These are phyloP conservation scores for Macropodus opercularis DNA, from an alignment of 2,797 vertebrate genomes.

Conservation along the genomic window DNA sequence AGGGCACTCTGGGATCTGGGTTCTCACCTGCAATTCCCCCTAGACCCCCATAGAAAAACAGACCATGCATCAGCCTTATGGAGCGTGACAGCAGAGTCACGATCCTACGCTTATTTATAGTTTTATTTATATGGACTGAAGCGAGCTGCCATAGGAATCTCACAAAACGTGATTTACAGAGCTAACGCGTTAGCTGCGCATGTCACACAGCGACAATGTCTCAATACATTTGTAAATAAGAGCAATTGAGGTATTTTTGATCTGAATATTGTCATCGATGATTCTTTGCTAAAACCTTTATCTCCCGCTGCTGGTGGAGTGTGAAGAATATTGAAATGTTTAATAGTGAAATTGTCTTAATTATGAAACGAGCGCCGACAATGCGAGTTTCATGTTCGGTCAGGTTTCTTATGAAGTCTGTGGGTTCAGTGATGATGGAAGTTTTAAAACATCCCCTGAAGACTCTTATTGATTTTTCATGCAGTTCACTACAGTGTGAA, in stretches of 20 bases:
- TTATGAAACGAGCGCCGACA: constrained; percentile 8
- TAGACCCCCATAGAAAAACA: constrained; percentile 49
- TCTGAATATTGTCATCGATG: background rate
- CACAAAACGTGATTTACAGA: constrained; percentile 26
- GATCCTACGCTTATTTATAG: constrained; percentile 56
- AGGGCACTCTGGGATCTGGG: constrained; percentile 54
- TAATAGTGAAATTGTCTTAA: constrained; percentile 1
- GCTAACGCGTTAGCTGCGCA: constrained; percentile 10
- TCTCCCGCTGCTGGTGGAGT: background rate
- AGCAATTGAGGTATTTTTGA: background rate
- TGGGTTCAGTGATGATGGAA: constrained; percentile 9
- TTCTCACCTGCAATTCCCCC: constrained; percentile 50
- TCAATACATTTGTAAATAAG: constrained; percentile 10
- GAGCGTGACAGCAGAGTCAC: constrained; percentile 43
- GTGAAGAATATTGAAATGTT: constrained; percentile 3
- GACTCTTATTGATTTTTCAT: constrained; percentile 35
- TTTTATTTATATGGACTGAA: constrained; percentile 45
- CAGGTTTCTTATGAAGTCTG: constrained; percentile 21
- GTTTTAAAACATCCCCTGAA: constrained; percentile 17
- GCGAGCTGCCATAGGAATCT: constrained; percentile 30
- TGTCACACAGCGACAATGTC: background rate
- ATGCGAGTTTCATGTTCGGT: background rate
- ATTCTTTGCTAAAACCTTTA: constrained; percentile 13
- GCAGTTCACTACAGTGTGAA: constrained; percentile 3
- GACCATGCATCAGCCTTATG: constrained; percentile 46